phyloP scores from a whole-genome alignment of 30 jellyfish, hydroid and myxozoan species.

The Aurelia aurita complex sp. Pacific region DNA sequence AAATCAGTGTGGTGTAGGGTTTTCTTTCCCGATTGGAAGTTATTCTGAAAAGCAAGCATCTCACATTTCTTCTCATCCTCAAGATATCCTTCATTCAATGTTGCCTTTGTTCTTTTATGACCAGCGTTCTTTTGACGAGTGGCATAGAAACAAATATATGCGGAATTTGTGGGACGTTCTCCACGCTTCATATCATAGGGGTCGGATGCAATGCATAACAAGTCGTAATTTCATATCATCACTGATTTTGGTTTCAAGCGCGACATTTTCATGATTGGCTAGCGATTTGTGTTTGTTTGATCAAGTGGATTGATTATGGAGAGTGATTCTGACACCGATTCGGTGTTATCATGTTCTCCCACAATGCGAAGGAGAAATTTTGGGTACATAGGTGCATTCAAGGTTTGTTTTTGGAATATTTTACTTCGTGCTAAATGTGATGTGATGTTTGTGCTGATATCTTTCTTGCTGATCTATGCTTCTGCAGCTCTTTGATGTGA shows the following conservation, averaged over 20 bases:
- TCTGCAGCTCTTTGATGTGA: too few relatives aligned
- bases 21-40: too few relatives aligned
- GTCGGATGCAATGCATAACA: not conserved
- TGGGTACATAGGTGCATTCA: constrained; percentile 87
- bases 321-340: constrained; percentile 60
- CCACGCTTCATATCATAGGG: constrained; percentile 54
- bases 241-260: not conserved
- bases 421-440: too few relatives aligned
- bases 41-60: not conserved
- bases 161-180: constrained; percentile 6
- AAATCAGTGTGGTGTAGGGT: too few relatives aligned
- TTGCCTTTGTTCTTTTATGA: not conserved
- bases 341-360: constrained; percentile 35
- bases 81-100: constrained; percentile 17
- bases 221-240: not conserved
- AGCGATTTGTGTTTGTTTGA: too few relatives aligned
- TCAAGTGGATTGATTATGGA: constrained; percentile 10
- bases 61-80: not conserved
- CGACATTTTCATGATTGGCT: not conserved
- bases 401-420: constrained; percentile 44
- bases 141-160: constrained; percentile 1
- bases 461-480: too few relatives aligned
- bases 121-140: not conserved
- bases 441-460: too few relatives aligned
- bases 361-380: constrained; percentile 58